These are phyloP conservation scores for Desoria tigrina DNA, from an alignment of 2,888 invertebrate genomes.

Conservation along the genomic window DNA sequence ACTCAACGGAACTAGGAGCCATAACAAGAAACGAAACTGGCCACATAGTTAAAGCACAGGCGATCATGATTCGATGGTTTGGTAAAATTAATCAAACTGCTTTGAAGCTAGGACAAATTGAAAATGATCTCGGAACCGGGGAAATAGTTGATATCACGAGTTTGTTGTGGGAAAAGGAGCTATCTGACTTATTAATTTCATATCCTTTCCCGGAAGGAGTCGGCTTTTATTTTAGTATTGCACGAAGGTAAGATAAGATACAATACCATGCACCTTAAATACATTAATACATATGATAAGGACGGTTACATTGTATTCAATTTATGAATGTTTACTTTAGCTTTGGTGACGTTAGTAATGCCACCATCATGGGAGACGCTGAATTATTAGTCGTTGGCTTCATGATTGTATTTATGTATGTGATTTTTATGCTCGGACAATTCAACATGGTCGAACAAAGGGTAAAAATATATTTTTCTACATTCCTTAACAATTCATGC, in stretches of 20 bases:
- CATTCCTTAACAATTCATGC: too few relatives aligned
- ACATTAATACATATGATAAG: not conserved
- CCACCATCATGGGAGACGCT: conserved; percentile 72
- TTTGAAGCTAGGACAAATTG: conserved; percentile 67
- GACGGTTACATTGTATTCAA: too few relatives aligned
- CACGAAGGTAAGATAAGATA: conserved; percentile 60
- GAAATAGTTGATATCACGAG: conserved; percentile 65
- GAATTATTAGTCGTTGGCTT: conserved; percentile 70
- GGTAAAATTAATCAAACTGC: conserved; percentile 64
- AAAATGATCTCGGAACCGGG: conserved; percentile 72
- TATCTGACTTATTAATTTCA: conserved; percentile 31
- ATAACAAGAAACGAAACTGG: conserved; percentile 63
- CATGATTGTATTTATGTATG: conserved; percentile 72
- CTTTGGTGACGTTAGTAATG: conserved; percentile 73
- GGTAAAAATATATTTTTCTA: conserved; percentile 57
- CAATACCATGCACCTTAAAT: not conserved
- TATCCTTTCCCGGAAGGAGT: conserved; percentile 55
- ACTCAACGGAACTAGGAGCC: conserved; percentile 66
- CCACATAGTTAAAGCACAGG: conserved; percentile 66
- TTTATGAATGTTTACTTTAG: conserved; percentile 56
- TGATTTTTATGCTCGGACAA: conserved; percentile 71
- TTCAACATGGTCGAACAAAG: conserved; percentile 73
- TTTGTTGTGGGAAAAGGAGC: conserved; percentile 45
- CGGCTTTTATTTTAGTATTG: conserved; percentile 64
- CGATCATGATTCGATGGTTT: conserved; percentile 67